Base-by-base conservation (phyloP, 2,888 invertebrate genomes). In the Elegia similella region DNA sequence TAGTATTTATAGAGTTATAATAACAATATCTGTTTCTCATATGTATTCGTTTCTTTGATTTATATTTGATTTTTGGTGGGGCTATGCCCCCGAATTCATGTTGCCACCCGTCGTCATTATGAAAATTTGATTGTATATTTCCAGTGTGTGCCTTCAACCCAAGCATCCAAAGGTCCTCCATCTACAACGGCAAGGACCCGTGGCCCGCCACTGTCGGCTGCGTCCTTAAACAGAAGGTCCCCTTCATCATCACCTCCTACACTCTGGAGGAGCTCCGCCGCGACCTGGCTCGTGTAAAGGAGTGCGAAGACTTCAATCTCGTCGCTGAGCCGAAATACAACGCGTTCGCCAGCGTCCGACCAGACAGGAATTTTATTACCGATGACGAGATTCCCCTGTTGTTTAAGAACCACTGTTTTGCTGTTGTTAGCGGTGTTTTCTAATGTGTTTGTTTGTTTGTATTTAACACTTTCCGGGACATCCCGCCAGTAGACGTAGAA, bases 351-450 rank as follows among this genome's bases (percentile, higher is more conserved):
- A 95, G 95, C 46, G 91, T 94, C 0, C 92, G 95, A 62, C 95
- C 95, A 0, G 95, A 95, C 65, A 92, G 95, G 52, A 96, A 95
- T 72, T 95, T 96, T 63, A 94, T 95, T 12, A 94, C 95, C 6
- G 95, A 95, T 68, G 94, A 95, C 61, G 92, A 93, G 48, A 93
- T 92, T 50, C 95, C 95, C 0, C 80, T 96, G 58, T 92, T 95
- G 72, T 95, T 95, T 71, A 95, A 95, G 74, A 96, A 95, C 82
- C 94, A 93, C 78, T 95, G 92, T 78, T 88, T 92, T 63, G 86
- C 92, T 69, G 84, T 95, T 60, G 78, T 95, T 46, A 77, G 82
- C 76, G 88, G 86, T 60, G 68, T 64, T 52, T 42, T 57, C 34
- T 64, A 55, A 57, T 38, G 8, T 56, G 48, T 55, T 47, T 74